These are phyloP conservation scores for Rhynchomys soricoides DNA, from an alignment of 2,113 vertebrate species.

Conservation along the genomic window DNA sequence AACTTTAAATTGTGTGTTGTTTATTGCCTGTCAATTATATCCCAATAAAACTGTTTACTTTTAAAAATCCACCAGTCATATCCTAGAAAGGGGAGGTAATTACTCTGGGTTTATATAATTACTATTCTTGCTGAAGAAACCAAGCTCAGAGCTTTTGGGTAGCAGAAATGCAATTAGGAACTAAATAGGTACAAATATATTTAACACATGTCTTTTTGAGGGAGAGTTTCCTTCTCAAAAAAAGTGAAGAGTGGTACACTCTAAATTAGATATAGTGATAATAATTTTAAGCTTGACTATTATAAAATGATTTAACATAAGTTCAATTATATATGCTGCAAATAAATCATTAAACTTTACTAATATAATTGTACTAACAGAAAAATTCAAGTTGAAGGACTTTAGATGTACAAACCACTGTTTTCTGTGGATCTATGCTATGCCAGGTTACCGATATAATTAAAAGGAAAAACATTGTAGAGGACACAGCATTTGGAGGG, in stretches of 20 bases:
- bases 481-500: not conserved
- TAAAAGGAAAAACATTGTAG: not conserved
- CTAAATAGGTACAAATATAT: not conserved
- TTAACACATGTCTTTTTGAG: not conserved
- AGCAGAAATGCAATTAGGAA: slow-evolving; percentile 33
- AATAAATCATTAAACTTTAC: slow-evolving; percentile 33
- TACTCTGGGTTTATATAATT: slow-evolving; percentile 41
- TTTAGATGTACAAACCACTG: not conserved
- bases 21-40: slow-evolving; percentile 29
- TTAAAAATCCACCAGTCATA: not conserved
- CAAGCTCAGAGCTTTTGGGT: not conserved
- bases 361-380: not conserved
- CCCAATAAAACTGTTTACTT: not conserved
- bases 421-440: slow-evolving; percentile 6
- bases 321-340: slow-evolving; percentile 19
- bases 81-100: not conserved
- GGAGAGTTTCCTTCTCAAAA: not conserved
- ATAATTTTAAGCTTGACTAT: not conserved
- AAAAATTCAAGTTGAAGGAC: slow-evolving; percentile 5
- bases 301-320: slow-evolving; percentile 40
- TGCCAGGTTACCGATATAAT: not conserved
- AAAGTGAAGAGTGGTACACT: slow-evolving; percentile 10
- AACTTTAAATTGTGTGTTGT: slow-evolving; percentile 34
- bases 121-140: slow-evolving; percentile 8
- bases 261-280: not conserved